Base-by-base conservation (phyloP, 2,888 invertebrate genomes). In the Aphidoletes aphidimyza region DNA sequence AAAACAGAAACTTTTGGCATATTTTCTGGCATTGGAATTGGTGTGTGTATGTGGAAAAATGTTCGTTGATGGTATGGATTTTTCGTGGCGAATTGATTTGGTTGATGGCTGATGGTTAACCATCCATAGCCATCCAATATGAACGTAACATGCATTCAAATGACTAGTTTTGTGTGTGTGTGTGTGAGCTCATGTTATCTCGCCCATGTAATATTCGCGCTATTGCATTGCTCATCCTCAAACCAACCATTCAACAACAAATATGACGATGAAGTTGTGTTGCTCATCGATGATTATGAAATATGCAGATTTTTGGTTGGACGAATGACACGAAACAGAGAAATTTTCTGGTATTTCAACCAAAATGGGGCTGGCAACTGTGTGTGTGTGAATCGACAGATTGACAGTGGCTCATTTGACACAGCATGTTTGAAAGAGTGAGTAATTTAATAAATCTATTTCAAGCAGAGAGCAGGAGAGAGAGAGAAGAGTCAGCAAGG, bases 371-470 rank as follows among this genome's bases (percentile, higher is more conserved):
- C 11, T 54, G 22, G 54, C 11, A 22, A 11, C 54, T 22, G 22
- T 22, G 54, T 26, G 39, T 39, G 39, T 54, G 54, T 26, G 54
- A 22, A 22, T 54, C 22, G 22, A 26, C 22, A 14, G 3, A 0
- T 54, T 3, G 54, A 54, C 54, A n/a, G 17, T 17, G 17, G 54
- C n/a, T 19, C 26, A 6, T 3, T 22, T 6, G 22, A 22, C 22
- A 19, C 54, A n/a, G 54, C 54, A 26, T 26, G n/a, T n/a, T n/a
- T n/a, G n/a, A 54, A 54, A 54, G n/a, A n/a, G n/a, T n/a, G n/a
- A 54, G 14, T 54, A 54, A 54, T 54, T 54, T 54, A 54, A 54
- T 54, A 54, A 54, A 54, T 54, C 54, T 54, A 54, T 54, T 22
- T 54, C 47, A 17, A 47, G 17, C 2, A 47, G 47, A 8, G 39